These are phyloP conservation scores for Tetrapedia diversipes DNA, from an alignment of 2,888 invertebrate species.

Conservation along the genomic window DNA sequence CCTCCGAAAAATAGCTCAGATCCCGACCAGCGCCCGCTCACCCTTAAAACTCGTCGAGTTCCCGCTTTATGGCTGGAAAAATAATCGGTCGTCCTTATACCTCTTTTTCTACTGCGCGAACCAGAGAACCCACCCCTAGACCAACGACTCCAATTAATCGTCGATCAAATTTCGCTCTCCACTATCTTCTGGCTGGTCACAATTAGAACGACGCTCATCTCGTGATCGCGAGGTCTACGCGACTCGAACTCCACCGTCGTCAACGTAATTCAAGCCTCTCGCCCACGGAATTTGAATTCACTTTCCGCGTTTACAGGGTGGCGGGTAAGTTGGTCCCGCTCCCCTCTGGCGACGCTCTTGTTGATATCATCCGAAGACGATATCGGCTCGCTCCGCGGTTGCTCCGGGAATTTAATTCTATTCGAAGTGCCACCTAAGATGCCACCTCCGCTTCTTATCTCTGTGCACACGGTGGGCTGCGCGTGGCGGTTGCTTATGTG, in stretches of 20 bases:
- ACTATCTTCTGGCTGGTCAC: background rate
- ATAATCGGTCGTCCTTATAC: background rate
- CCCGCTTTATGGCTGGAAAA: background rate
- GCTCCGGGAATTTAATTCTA: constrained; percentile 74
- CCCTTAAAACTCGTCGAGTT: background rate
- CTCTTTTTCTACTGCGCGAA: too few relatives aligned
- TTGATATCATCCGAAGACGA: constrained; percentile 65
- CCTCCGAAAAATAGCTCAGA: constrained; percentile 7
- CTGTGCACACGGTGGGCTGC: constrained; percentile 81
- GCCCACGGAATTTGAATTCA: constrained; percentile 36
- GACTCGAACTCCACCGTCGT: background rate
- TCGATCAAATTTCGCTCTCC: constrained; percentile 15
- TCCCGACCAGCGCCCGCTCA: background rate
- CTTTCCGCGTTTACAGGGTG: constrained; percentile 9
- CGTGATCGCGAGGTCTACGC: background rate
- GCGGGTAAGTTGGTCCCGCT: constrained; percentile 48
- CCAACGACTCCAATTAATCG: background rate
- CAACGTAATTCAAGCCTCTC: background rate
- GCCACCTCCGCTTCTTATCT: constrained; percentile 80
- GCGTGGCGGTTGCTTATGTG: constrained; percentile 81
- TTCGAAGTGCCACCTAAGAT: constrained; percentile 78
- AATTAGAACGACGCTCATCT: background rate
- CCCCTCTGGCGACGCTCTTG: constrained; percentile 33
- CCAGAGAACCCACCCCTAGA: too few relatives aligned
- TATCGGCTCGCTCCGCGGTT: constrained; percentile 59